These are phyloP conservation scores for Drosophila lacicola DNA, from an alignment of 2,888 invertebrate species.

Conservation along the genomic window DNA sequence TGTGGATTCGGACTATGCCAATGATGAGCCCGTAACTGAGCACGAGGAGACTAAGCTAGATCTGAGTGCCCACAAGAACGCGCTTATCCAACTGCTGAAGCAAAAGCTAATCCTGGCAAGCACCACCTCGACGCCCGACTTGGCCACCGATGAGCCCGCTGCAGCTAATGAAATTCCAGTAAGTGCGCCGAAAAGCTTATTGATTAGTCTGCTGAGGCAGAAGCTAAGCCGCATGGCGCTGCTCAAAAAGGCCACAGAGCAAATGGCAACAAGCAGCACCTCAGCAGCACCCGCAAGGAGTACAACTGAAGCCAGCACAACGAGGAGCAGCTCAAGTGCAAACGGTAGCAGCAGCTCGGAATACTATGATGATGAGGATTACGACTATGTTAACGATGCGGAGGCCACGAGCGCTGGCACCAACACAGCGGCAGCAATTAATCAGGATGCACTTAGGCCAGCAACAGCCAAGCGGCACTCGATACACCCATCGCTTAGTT, in stretches of 20 bases:
- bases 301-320: conserved; percentile 16
- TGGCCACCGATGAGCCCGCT: conserved; percentile 36
- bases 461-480: conserved; percentile 49
- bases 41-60: conserved; percentile 21
- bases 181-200: conserved; percentile 38
- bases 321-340: conserved; percentile 7
- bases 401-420: conserved; percentile 20
- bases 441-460: conserved; percentile 35
- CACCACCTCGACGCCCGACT: conserved; percentile 16
- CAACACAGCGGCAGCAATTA: conserved; percentile 46
- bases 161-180: conserved; percentile 25
- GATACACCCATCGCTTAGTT: conserved; percentile 18
- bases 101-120: conserved; percentile 11
- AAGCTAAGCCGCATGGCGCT: conserved; percentile 35
- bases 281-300: neutral
- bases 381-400: conserved; percentile 44
- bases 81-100: conserved; percentile 47
- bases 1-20: conserved; percentile 56
- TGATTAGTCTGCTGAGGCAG: conserved; percentile 45
- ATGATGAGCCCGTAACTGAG: conserved; percentile 45
- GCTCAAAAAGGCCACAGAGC: conserved; percentile 8
- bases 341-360: conserved; percentile 17
- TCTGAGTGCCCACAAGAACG: conserved; percentile 34
- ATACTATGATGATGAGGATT: conserved; percentile 45
- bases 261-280: conserved; percentile 16